phyloP scores from a whole-genome alignment of 2,888 invertebrate genomes.

The Nomada ruficornis region DNA sequence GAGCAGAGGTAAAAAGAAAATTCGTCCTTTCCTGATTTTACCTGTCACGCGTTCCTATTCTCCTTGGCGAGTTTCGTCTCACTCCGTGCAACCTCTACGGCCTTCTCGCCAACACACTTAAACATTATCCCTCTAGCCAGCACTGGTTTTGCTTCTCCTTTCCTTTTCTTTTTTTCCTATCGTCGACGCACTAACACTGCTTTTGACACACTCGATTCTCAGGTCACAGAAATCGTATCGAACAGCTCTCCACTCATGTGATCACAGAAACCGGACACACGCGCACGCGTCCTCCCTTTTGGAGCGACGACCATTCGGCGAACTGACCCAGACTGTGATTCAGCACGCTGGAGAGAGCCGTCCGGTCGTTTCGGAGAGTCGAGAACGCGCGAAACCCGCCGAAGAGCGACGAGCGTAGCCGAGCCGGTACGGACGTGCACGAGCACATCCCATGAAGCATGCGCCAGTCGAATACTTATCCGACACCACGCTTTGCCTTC shows the following conservation, averaged over 20 bases:
- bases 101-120: slow-evolving; percentile 59
- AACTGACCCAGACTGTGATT: slow-evolving; percentile 73
- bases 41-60: slow-evolving; percentile 71
- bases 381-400: slow-evolving; percentile 12
- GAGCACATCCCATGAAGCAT: slow-evolving; percentile 51
- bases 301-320: slow-evolving; percentile 65
- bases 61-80: slow-evolving; percentile 58
- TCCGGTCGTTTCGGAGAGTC: slow-evolving; percentile 48
- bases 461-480: slow-evolving; percentile 48
- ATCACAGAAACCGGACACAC: slow-evolving; percentile 63
- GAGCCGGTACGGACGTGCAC: slow-evolving; percentile 34
- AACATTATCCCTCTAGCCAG: slow-evolving; percentile 65
- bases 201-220: slow-evolving; percentile 31
- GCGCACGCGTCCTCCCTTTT: slow-evolving; percentile 68
- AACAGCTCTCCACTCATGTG: slow-evolving; percentile 68
- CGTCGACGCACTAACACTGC: slow-evolving; percentile 43
- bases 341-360: slow-evolving; percentile 62
- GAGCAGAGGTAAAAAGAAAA: neutral
- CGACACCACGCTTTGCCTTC: slow-evolving; percentile 63
- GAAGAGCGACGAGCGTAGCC: neutral
- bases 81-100: slow-evolving; percentile 60
- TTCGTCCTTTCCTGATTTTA: slow-evolving; percentile 39
- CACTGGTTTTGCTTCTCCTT: neutral
- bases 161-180: neutral
- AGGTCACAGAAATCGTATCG: slow-evolving; percentile 55